These are phyloP conservation scores for Poeciliopsis turrubarensis DNA, from an alignment of 2,113 vertebrate genomes.

Conservation along the genomic window DNA sequence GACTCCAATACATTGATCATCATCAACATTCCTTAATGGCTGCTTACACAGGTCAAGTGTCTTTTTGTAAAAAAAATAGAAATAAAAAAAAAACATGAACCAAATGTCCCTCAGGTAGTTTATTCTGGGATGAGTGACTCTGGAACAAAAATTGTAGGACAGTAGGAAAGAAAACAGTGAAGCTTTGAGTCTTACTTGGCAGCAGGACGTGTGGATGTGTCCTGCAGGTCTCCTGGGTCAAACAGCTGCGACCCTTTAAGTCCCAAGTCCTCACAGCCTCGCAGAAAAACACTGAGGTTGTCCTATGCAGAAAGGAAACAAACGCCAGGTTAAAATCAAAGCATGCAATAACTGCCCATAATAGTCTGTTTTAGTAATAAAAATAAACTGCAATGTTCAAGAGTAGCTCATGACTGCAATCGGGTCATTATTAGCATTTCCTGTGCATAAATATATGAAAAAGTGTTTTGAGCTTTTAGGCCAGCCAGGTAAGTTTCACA, in stretches of 20 bases:
- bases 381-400: too few relatives aligned
- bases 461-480: neutral
- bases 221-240: slow-evolving; percentile 94
- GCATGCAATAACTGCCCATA: neutral
- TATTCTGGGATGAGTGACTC: neutral
- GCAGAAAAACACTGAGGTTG: slow-evolving; percentile 93
- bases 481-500: neutral
- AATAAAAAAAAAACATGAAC: neutral
- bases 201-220: slow-evolving; percentile 84
- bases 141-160: neutral
- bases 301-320: slow-evolving; percentile 81
- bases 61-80: neutral
- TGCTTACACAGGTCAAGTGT: neutral
- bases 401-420: too few relatives aligned
- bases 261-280: slow-evolving; percentile 94
- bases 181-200: slow-evolving; percentile 85
- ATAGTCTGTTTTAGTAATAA: too few relatives aligned
- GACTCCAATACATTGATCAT: neutral
- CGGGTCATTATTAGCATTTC: too few relatives aligned
- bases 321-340: slow-evolving; percentile 12
- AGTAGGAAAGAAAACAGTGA: neutral
- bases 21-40: neutral
- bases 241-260: slow-evolving; percentile 97
- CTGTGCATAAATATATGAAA: too few relatives aligned
- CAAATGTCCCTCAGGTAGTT: neutral